A percentile compares a stretch with the other conserved stretches of the same genome.
Evolutionary conservation across 2,888 invertebrate genomes (phyloP).

Genomic region (Lasioglossum figueresi): DNA sequence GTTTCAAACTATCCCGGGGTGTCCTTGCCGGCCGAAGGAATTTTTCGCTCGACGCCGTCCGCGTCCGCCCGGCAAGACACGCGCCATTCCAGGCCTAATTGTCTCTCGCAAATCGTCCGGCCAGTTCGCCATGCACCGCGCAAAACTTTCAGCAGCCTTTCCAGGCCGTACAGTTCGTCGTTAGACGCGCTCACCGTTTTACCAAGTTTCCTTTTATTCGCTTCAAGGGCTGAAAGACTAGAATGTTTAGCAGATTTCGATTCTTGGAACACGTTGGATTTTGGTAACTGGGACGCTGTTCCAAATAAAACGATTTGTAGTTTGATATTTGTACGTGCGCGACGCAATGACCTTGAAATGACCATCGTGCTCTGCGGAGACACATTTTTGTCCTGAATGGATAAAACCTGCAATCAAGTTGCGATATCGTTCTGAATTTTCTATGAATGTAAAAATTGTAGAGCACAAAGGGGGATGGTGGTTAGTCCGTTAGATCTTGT

Average conservation of each 20-base stretch:
- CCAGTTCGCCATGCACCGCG: not conserved
- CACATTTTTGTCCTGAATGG: too few species aligned
- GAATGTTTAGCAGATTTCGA: not conserved
- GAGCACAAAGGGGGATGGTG: not conserved
- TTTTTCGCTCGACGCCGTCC: not conserved
- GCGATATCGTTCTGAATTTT: not conserved
- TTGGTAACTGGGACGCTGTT: not conserved
- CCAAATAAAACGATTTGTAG: too few species aligned
- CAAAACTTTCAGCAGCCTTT: not conserved
- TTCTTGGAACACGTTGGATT: not conserved
- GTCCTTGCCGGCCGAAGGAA: slow-evolving; percentile 4
- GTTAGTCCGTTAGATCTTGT: not conserved
- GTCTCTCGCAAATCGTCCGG: not conserved
- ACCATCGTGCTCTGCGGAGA: not conserved
- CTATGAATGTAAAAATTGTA: not conserved
- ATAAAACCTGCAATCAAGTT: too few species aligned
- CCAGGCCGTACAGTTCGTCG: not conserved
- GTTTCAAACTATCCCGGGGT: slow-evolving; percentile 27
- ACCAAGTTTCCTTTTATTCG: not conserved
- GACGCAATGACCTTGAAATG: not conserved
- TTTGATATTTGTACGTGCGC: not conserved
- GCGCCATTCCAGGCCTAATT: not conserved
- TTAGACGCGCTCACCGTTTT: not conserved
- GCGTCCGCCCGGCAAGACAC: not conserved
- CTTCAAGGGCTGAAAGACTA: fast-evolving